Evolutionary conservation across 2,113 vertebrate species (phyloP).

Genomic region (Halichoeres trimaculatus): DNA sequence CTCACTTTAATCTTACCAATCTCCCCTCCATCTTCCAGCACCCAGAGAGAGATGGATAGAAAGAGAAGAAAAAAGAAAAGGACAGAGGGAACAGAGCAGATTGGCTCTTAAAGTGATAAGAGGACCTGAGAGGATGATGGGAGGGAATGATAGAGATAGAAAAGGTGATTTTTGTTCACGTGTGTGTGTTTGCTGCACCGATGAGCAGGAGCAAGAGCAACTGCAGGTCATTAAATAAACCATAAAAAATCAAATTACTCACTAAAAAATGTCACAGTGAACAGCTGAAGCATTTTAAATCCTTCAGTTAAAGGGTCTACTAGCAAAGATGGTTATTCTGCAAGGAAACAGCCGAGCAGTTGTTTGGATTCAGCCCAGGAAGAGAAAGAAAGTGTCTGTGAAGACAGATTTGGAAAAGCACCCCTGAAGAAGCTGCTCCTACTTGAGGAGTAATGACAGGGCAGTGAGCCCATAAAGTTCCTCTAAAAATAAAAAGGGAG

Average conservation of each 20-base stretch:
- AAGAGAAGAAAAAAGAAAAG: slow-evolving; percentile 17
- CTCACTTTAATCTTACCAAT: slow-evolving; percentile 51
- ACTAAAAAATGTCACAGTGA: background rate
- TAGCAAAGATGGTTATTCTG: background rate
- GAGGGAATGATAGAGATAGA: slow-evolving; percentile 56
- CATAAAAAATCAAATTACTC: background rate
- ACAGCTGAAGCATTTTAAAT: background rate
- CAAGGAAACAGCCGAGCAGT: background rate
- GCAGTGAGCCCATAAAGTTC: slow-evolving; percentile 30
- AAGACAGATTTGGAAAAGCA: slow-evolving; percentile 9
- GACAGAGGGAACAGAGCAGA: slow-evolving; percentile 23
- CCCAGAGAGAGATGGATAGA: slow-evolving; percentile 10
- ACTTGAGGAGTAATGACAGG: slow-evolving; percentile 34
- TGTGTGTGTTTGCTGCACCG: slow-evolving; percentile 8
- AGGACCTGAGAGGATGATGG: slow-evolving; percentile 56
- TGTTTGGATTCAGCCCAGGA: background rate
- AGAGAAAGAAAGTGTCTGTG: background rate
- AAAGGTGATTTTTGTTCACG: slow-evolving; percentile 22
- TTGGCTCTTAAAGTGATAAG: slow-evolving; percentile 56
- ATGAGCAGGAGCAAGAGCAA: background rate
- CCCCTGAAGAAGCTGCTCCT: slow-evolving; percentile 11
- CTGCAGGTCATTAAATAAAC: too few species aligned
- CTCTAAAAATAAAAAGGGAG: slow-evolving; percentile 55
- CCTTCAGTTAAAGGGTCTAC: background rate
- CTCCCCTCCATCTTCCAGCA: slow-evolving; percentile 44